Conservation (phyloP, 2,888 invertebrate genomes). For the Steromphala cineraria region DNA sequence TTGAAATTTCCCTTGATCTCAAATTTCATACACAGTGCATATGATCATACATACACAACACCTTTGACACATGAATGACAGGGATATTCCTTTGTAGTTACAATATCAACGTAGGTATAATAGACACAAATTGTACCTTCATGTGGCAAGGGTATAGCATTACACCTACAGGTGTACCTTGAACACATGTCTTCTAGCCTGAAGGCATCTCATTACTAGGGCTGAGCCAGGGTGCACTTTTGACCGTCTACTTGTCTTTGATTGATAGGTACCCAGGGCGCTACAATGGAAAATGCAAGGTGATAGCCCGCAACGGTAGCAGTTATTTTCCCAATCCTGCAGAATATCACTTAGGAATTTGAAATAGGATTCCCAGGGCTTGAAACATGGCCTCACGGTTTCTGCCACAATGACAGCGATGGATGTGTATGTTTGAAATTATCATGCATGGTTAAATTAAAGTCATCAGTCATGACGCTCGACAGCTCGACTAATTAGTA, state of each 20-base stretch:
- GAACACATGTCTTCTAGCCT: neutral
- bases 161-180: neutral
- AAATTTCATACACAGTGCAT: too few species aligned
- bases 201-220: neutral
- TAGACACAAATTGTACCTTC: neutral
- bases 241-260: constrained; percentile 4
- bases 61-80: too few species aligned
- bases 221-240: neutral
- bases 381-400: neutral
- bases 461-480: neutral
- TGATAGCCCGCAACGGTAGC: neutral
- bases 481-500: neutral
- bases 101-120: too few species aligned
- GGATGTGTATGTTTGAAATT: neutral
- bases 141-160: neutral
- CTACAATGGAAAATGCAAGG: neutral
- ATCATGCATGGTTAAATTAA: neutral
- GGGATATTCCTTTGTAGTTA: too few species aligned
- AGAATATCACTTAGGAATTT: neutral
- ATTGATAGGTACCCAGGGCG: neutral
- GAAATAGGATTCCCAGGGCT: neutral
- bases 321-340: neutral
- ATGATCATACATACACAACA: too few species aligned
- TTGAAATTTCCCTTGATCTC: too few species aligned
- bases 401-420: neutral